Conservation (phyloP, 2,113 vertebrate genomes). For the Shinisaurus crocodilurus region DNA sequence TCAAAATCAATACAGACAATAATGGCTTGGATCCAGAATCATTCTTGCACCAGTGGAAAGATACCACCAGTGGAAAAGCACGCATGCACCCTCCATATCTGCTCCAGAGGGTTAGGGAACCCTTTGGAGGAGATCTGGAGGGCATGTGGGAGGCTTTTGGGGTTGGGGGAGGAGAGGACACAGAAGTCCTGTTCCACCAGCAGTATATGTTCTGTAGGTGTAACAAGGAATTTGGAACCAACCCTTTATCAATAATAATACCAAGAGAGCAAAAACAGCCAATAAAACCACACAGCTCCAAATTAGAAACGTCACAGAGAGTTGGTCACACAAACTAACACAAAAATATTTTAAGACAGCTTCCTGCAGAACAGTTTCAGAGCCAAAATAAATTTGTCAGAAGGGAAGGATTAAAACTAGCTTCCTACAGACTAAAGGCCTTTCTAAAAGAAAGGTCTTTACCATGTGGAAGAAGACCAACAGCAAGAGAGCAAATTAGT, state of each 20-base stretch:
- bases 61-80: too few relatives aligned
- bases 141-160: too few relatives aligned
- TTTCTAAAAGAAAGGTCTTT: not conserved
- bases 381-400: not conserved
- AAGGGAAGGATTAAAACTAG: not conserved
- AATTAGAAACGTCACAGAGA: not conserved
- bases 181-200: too few relatives aligned
- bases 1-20: not conserved
- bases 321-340: not conserved
- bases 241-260: too few relatives aligned
- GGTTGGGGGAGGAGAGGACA: too few relatives aligned
- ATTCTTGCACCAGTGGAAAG: too few relatives aligned
- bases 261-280: too few relatives aligned
- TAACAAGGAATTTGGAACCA: too few relatives aligned
- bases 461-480: not conserved
- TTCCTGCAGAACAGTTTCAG: not conserved
- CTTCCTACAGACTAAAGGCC: not conserved
- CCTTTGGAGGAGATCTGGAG: too few relatives aligned
- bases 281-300: not conserved
- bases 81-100: too few relatives aligned
- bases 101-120: too few relatives aligned
- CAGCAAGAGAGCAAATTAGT: not conserved
- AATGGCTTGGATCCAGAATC: not conserved
- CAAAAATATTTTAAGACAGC: not conserved
- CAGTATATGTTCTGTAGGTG: too few relatives aligned